Conservation (phyloP, 2,888 invertebrate genomes). For the Papilio protenor region DNA sequence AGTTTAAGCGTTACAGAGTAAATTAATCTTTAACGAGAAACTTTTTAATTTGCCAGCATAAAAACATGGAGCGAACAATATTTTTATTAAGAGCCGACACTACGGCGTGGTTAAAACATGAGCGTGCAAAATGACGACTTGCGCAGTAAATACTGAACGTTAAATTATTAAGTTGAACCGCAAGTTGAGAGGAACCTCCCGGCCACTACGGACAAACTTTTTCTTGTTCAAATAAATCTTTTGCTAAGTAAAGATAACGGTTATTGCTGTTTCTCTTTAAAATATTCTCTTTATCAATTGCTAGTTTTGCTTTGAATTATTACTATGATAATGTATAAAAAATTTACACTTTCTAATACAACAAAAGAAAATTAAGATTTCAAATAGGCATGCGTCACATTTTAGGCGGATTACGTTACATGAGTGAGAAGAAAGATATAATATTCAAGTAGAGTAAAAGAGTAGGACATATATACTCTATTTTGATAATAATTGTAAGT, state of each 20-base stretch:
- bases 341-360: too few species aligned
- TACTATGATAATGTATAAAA: neutral
- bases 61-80: conserved; percentile 39
- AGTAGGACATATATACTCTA: conserved; percentile 12
- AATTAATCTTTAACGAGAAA: conserved; percentile 42
- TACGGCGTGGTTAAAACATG: conserved; percentile 39
- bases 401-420: neutral
- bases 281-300: conserved; percentile 29
- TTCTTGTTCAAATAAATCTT: conserved; percentile 42
- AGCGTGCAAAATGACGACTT: conserved; percentile 40
- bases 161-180: conserved; percentile 54
- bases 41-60: conserved; percentile 38
- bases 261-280: conserved; percentile 36
- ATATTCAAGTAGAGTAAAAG: neutral
- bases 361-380: too few species aligned
- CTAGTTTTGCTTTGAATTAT: conserved; percentile 18
- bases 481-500: too few species aligned
- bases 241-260: conserved; percentile 42
- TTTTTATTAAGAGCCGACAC: conserved; percentile 41
- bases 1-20: conserved; percentile 32
- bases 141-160: conserved; percentile 52
- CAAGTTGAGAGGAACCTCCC: conserved; percentile 50
- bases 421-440: neutral
- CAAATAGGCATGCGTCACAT: neutral
- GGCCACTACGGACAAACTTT: conserved; percentile 35